A percentile compares a stretch with the other conserved stretches of the same genome.
Conservation (phyloP, 2,797 vertebrate species). For the Gymnothorax reevesii region DNA sequence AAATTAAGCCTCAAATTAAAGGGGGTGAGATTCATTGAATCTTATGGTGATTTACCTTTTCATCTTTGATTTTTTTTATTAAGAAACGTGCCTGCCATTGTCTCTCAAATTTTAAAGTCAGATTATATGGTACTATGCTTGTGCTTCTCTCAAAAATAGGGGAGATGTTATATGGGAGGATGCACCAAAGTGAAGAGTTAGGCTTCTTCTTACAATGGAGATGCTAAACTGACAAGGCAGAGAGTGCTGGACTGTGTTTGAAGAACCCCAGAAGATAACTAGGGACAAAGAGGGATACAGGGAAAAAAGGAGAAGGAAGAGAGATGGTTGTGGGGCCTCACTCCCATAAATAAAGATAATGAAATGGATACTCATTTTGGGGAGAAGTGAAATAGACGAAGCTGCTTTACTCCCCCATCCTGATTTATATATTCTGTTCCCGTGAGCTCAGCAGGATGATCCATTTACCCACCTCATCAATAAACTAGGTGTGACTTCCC, state of each 20-base stretch:
- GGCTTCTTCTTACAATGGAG: constrained; percentile 9
- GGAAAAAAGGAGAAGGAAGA: constrained; percentile 53
- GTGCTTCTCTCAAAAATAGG: neutral
- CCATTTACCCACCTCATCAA: constrained; percentile 76
- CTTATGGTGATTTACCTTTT: neutral
- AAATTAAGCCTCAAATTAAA: neutral
- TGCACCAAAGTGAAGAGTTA: neutral
- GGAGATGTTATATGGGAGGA: constrained; percentile 11
- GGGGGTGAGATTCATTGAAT: neutral
- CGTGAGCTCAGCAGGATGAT: constrained; percentile 71
- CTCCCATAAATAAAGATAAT: constrained; percentile 81
- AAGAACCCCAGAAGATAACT: neutral
- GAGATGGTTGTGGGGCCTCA: constrained; percentile 49
- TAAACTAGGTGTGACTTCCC: constrained; percentile 52
- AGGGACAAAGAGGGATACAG: neutral
- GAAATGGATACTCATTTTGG: constrained; percentile 75
- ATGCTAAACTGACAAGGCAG: constrained; percentile 15
- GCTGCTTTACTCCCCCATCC: constrained; percentile 68
- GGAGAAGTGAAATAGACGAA: constrained; percentile 72
- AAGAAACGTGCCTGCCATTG: neutral
- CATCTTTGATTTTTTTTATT: neutral
- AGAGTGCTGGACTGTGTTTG: neutral
- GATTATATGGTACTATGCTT: neutral
- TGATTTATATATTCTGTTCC: constrained; percentile 78
- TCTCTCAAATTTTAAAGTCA: neutral